phyloP scores from a whole-genome alignment of 2,888 invertebrate species.

The Auanema sp. region DNA sequence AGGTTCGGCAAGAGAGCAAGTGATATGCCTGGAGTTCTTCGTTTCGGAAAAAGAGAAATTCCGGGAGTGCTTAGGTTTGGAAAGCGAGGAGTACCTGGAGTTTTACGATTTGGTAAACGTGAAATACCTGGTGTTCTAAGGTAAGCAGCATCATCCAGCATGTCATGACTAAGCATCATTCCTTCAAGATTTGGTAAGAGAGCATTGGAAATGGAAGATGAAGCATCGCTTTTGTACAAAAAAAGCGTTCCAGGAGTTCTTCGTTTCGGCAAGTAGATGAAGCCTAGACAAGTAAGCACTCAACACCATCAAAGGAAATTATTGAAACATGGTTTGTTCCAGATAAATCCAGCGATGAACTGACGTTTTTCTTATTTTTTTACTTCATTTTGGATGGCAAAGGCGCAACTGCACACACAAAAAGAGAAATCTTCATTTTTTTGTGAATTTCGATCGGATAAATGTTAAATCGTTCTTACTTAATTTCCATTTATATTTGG shows the following conservation, averaged over 20 bases:
- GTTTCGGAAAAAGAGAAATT: slow-evolving; percentile 28
- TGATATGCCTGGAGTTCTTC: slow-evolving; percentile 34
- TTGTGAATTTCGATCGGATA: too few species aligned
- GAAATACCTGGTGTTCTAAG: slow-evolving; percentile 29
- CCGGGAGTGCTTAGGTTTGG: slow-evolving; percentile 28
- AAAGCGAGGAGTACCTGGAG: slow-evolving; percentile 43
- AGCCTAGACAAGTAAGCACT: background rate
- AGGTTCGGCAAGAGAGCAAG: background rate
- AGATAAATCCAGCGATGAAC: too few species aligned
- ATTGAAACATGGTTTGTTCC: too few species aligned
- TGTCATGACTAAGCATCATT: background rate
- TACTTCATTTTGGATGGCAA: too few species aligned
- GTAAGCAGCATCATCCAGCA: background rate
- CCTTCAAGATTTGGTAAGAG: slow-evolving; percentile 40
- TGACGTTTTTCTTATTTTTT: too few species aligned
- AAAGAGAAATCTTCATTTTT: too few species aligned
- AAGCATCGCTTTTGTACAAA: slow-evolving; percentile 31
- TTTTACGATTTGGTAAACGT: slow-evolving; percentile 30
- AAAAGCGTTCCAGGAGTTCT: slow-evolving; percentile 50
- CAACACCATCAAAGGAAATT: too few species aligned
- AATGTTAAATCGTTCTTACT: too few species aligned
- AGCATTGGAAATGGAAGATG: slow-evolving; percentile 30
- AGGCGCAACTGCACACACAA: too few species aligned
- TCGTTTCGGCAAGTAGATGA: slow-evolving; percentile 39
- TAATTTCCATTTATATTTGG: too few species aligned